These are phyloP conservation scores for Setophaga petechia DNA, from an alignment of 2,113 vertebrate genomes.

Conservation along the genomic window DNA sequence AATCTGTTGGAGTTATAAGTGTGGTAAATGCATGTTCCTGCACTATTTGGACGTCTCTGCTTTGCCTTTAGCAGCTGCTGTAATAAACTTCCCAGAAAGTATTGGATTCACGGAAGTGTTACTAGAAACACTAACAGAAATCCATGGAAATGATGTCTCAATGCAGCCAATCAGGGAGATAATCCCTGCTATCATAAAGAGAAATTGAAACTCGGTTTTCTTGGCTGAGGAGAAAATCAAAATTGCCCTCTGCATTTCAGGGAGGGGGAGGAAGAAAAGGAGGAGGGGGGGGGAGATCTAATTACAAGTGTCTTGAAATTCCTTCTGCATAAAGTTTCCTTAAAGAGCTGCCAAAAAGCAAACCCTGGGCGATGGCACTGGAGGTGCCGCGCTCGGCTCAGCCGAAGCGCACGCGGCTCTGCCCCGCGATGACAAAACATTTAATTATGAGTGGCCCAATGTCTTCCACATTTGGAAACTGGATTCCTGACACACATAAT, in stretches of 20 bases:
- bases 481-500: constrained; percentile 54
- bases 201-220: neutral
- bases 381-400: constrained; percentile 51
- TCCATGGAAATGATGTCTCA: neutral
- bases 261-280: neutral
- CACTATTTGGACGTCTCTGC: neutral
- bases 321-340: constrained; percentile 65
- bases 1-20: constrained; percentile 15
- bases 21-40: neutral
- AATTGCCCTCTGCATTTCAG: neutral
- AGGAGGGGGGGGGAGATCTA: constrained; percentile 12
- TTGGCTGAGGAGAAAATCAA: constrained; percentile 33
- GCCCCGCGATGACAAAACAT: constrained; percentile 53
- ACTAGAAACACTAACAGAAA: constrained; percentile 24
- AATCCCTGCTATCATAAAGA: constrained; percentile 1
- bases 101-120: neutral
- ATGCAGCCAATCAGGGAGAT: neutral
- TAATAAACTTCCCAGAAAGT: constrained; percentile 48
- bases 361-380: constrained; percentile 42
- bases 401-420: constrained; percentile 4
- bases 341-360: constrained; percentile 66
- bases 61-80: constrained; percentile 39
- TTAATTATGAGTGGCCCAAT: constrained; percentile 35
- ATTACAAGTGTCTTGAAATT: constrained; percentile 72
- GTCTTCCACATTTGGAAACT: constrained; percentile 55